Conservation (phyloP, 2,113 vertebrate genomes). For the Nothoprocta perdicaria region DNA sequence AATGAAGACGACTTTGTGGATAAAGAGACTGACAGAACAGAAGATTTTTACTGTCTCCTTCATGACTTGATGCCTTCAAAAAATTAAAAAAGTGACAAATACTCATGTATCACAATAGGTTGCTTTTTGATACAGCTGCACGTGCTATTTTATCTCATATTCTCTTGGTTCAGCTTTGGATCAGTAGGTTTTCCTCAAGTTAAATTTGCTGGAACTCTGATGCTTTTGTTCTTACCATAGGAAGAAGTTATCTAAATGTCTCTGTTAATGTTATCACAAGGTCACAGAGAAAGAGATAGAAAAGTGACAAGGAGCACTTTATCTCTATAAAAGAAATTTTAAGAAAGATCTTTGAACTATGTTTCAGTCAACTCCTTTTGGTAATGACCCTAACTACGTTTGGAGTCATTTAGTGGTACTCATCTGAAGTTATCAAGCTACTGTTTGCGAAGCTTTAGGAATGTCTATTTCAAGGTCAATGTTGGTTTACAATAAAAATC, state of each 20-base stretch:
- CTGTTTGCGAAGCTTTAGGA: neutral
- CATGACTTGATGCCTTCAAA: neutral
- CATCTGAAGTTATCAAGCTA: neutral
- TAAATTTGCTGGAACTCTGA: neutral
- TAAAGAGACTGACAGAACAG: constrained; percentile 28
- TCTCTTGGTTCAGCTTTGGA: neutral
- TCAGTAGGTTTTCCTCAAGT: neutral
- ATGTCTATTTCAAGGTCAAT: neutral
- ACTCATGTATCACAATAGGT: neutral
- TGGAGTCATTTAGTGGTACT: neutral
- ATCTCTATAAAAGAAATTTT: neutral
- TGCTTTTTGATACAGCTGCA: neutral
- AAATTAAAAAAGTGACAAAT: constrained; percentile 1
- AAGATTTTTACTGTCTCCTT: neutral
- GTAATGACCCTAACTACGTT: neutral
- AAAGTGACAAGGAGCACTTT: neutral
- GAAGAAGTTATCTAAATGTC: neutral
- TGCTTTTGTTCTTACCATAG: neutral
- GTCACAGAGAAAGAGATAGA: neutral
- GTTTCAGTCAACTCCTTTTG: neutral
- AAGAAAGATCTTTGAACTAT: neutral
- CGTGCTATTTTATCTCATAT: neutral
- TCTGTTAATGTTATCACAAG: neutral
- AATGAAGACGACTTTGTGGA: constrained; percentile 24
- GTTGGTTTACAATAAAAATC: neutral